Conservation (phyloP, 1,140 invertebrate genomes). For the Trialeurodes vaporariorum region DNA sequence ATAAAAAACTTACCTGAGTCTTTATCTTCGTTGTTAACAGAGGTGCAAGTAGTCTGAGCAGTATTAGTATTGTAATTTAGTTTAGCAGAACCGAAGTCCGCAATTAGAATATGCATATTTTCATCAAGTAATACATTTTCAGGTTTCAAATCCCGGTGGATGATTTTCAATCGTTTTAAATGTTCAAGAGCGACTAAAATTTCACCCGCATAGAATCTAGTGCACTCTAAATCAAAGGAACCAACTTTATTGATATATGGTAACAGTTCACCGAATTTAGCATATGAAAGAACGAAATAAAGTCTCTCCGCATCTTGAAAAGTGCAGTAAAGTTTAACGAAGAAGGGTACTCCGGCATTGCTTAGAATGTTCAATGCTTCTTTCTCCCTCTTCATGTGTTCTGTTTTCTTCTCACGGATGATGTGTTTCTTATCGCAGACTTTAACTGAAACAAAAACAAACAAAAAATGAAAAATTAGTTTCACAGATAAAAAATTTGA, state of each 20-base stretch:
- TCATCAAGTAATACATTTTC: conserved; percentile 84
- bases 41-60: not conserved
- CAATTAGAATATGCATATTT: conserved; percentile 92
- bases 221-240: conserved; percentile 77
- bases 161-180: conserved; percentile 77
- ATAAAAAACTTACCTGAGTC: not conserved
- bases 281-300: conserved; percentile 92
- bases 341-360: conserved; percentile 52
- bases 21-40: not conserved
- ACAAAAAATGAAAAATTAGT: conserved; percentile 19
- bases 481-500: no score
- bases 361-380: conserved; percentile 72
- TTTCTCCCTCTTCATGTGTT: conserved; percentile 87
- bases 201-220: conserved; percentile 80
- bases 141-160: conserved; percentile 81
- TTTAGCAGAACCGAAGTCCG: conserved; percentile 95
- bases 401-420: conserved; percentile 80
- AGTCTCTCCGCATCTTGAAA: conserved; percentile 90
- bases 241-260: conserved; percentile 84
- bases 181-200: conserved; percentile 84
- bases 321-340: conserved; percentile 88
- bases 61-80: conserved; percentile 36
- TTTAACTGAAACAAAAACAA: conserved; percentile 64
- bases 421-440: conserved; percentile 90
- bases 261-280: conserved; percentile 86